phyloP scores from a whole-genome alignment of 1,140 invertebrate genomes.

The Phymastichus coffea region DNA sequence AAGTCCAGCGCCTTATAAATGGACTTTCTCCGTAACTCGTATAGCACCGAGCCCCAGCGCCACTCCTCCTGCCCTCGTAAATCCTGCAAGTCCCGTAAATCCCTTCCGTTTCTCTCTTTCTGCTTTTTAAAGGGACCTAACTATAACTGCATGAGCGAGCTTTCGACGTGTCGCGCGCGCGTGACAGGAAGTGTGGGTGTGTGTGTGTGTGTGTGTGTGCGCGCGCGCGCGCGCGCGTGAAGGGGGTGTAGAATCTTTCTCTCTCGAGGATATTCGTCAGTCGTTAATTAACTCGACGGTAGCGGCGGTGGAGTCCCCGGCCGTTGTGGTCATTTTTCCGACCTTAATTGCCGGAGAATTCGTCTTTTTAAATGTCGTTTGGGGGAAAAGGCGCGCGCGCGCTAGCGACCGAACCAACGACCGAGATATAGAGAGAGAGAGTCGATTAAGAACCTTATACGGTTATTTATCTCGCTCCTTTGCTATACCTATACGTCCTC shows the following conservation, averaged over 20 bases:
- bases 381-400: not conserved
- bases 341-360: constrained; percentile 21
- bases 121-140: not conserved
- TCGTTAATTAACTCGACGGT: constrained; percentile 20
- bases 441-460: constrained; percentile 5
- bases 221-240: not conserved
- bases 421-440: no score
- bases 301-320: not conserved
- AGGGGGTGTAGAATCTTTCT: no score
- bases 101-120: constrained; percentile 8
- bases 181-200: no score
- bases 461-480: not conserved
- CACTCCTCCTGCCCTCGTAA: constrained; percentile 21
- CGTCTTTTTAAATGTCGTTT: constrained; percentile 20
- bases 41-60: not conserved
- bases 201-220: not conserved
- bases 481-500: not conserved
- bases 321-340: constrained; percentile 2
- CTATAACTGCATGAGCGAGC: not conserved
- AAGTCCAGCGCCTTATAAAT: constrained; percentile 27
- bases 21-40: constrained; percentile 29
- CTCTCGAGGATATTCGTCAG: constrained; percentile 4
- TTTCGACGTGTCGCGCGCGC: no score
- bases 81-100: constrained; percentile 29
- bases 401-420: no score